Evolutionary conservation across 1,140 invertebrate species (phyloP).

Genomic region (Akabosia matsudoensis): DNA sequence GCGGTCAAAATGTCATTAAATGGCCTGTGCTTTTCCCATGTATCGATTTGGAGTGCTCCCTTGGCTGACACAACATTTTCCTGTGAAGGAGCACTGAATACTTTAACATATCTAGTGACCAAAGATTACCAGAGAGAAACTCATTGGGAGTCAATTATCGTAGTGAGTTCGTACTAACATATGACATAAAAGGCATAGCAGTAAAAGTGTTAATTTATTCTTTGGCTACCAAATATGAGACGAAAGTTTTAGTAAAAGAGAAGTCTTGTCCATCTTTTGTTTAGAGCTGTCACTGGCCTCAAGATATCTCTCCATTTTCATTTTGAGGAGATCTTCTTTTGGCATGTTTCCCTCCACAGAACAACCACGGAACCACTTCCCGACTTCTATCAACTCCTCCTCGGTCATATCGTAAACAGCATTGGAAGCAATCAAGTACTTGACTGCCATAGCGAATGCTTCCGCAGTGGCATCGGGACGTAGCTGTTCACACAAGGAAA

Average conservation of each 20-base stretch:
- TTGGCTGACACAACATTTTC: too few species aligned
- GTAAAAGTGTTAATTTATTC: neutral
- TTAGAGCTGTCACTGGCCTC: neutral
- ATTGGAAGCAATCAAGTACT: neutral
- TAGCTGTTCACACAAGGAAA: neutral
- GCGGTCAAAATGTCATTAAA: too few species aligned
- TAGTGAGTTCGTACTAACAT: neutral
- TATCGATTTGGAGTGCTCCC: too few species aligned
- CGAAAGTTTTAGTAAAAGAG: neutral
- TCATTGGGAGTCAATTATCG: too few species aligned
- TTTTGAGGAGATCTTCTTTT: neutral
- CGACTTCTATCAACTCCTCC: neutral
- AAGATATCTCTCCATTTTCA: neutral
- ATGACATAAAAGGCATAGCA: neutral
- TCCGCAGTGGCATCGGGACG: neutral
- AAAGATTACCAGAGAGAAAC: too few species aligned
- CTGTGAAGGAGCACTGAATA: too few species aligned
- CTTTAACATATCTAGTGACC: too few species aligned
- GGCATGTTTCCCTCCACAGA: neutral
- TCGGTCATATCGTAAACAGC: neutral
- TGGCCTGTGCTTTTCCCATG: too few species aligned
- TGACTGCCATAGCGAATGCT: neutral
- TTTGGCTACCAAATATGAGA: neutral
- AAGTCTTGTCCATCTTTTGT: neutral
- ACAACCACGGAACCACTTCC: neutral